Base-by-base conservation (phyloP, 2,888 invertebrate genomes). In the Folsomia manolachei region DNA sequence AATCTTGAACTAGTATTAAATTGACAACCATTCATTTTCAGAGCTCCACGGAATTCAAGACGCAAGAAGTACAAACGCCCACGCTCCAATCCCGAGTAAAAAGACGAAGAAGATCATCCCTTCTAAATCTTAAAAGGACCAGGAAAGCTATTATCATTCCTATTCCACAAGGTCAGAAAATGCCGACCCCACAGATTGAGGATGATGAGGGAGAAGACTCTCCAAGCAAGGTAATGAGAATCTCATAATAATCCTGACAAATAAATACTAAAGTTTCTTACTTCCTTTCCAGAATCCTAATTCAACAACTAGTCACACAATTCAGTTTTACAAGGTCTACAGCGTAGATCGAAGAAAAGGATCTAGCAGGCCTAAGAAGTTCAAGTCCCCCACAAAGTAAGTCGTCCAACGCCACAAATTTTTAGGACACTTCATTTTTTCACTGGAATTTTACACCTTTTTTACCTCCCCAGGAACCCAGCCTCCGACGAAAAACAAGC, bases 311-410 rank as follows among this genome's bases (percentile, higher is more conserved):
- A 75, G 75, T 62, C 75, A 72, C 24, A 72, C 75, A 19, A 75
- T 77, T 51, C 75, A 77, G 63, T 69, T 75, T 27, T 72, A 72
- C 67, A 77, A 77, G 63, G 72, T 77, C 27, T 77, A 77, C 68
- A 77, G 75, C 52, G 70, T 74, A 7, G 66, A 72, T 27, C 65
- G 70, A 27, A 70, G 60, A 68, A 73, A 72, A 51, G 63, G 71
- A 7, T 63, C 71, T 23, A 72, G 67, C 14, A 69, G 71, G n/a
- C 71, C 77, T 2, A 77, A 74, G 27, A 74, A 72, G 71, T 69
- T 75, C 66, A 75, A 75, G 39, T 72, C 75, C 24, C 72, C 72
- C 1, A 75, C 52, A 18, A 72, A 72, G 75, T 75, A 72, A 72
- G 53, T 24, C 14, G 51, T 7, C 11, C n/a, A n/a, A n/a, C n/a